phyloP scores from a whole-genome alignment of 2,113 vertebrate species.

The Ciconia maguari region DNA sequence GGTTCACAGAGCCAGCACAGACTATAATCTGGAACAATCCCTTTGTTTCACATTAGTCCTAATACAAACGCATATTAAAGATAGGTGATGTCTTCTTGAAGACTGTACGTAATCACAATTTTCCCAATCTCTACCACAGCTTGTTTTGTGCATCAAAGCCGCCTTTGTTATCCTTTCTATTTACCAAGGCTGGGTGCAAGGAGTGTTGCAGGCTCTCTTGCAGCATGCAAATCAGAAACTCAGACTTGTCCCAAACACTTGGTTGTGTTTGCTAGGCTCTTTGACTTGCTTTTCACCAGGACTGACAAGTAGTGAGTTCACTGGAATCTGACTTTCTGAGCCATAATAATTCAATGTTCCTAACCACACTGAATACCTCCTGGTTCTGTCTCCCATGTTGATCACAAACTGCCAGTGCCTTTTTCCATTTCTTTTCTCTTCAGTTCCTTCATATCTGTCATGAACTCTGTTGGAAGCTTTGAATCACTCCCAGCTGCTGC shows the following conservation, averaged over 20 bases:
- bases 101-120: not conserved
- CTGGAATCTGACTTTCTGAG: not conserved
- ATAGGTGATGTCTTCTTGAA: not conserved
- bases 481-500: not conserved
- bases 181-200: not conserved
- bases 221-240: not conserved
- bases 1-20: not conserved
- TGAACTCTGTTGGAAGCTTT: not conserved
- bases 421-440: not conserved
- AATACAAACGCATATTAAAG: not conserved
- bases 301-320: not conserved
- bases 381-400: not conserved
- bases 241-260: too few relatives aligned
- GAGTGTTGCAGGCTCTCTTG: not conserved
- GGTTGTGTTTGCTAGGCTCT: not conserved
- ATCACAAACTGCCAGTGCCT: not conserved
- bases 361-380: not conserved
- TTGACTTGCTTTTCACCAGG: not conserved
- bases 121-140: not conserved
- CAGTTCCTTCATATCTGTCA: not conserved
- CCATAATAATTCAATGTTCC: not conserved
- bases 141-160: not conserved
- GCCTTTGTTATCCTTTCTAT: not conserved
- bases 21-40: not conserved
- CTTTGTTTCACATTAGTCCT: conserved; percentile 8